Evolutionary conservation across 2,888 invertebrate genomes (phyloP).

Genomic region (Pedicia rivosa): DNA sequence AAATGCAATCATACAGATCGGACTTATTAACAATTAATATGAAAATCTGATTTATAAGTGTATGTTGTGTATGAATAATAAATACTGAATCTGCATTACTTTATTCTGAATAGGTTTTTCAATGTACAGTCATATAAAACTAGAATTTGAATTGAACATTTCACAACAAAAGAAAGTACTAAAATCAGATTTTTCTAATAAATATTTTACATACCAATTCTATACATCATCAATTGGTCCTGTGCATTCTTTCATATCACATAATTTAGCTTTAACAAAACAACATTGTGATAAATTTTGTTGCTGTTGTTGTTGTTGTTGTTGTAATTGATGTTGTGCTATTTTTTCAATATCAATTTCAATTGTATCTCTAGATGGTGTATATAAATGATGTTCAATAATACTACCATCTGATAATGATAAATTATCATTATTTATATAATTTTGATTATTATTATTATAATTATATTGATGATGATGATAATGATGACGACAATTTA

Average conservation of each 20-base stretch:
- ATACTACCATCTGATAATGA: slow-evolving; percentile 1
- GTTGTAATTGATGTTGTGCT: slow-evolving; percentile 6
- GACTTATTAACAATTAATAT: too few species aligned
- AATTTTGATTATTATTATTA: neutral
- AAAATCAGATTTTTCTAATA: neutral
- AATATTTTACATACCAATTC: slow-evolving; percentile 9
- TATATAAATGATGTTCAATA: slow-evolving; percentile 4
- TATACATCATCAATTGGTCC: slow-evolving; percentile 16
- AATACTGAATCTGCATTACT: neutral
- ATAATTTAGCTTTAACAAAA: slow-evolving; percentile 15
- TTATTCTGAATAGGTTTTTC: neutral
- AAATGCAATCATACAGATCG: too few species aligned
- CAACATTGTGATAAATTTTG: slow-evolving; percentile 11
- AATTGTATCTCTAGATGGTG: neutral
- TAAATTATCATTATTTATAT: slow-evolving; percentile 5
- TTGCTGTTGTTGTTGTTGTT: slow-evolving; percentile 5
- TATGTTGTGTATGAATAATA: too few species aligned
- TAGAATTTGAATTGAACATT: neutral
- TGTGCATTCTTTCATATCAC: slow-evolving; percentile 14
- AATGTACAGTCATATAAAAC: neutral
- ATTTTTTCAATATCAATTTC: slow-evolving; percentile 2
- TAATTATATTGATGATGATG: slow-evolving; percentile 7
- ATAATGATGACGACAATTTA: slow-evolving; percentile 3
- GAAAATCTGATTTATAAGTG: too few species aligned
- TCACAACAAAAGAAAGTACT: neutral